These are phyloP conservation scores for Falco cherrug DNA, from an alignment of 2,797 vertebrate species.

Conservation along the genomic window DNA sequence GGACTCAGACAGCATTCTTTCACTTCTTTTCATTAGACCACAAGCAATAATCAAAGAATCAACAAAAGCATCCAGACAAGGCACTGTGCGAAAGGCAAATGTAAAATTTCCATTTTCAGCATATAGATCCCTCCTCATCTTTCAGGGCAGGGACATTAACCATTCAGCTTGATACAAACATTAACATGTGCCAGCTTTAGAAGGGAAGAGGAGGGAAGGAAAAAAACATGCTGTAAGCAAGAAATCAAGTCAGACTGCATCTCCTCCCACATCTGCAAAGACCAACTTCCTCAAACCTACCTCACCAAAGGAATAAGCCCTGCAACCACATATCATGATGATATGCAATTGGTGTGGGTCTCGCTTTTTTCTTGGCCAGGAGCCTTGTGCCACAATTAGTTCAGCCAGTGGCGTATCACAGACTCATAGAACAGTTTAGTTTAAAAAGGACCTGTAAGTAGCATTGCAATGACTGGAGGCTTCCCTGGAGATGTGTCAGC, in stretches of 20 bases:
- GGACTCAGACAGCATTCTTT: background rate
- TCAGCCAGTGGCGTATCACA: background rate
- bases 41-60: constrained; percentile 45
- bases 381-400: background rate
- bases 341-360: background rate
- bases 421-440: too few species aligned
- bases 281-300: background rate
- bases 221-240: background rate
- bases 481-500: background rate
- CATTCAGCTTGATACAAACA: background rate
- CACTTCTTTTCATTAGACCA: constrained; percentile 29
- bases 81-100: background rate
- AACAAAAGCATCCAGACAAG: constrained; percentile 26
- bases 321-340: too few species aligned
- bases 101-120: constrained; percentile 27
- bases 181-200: background rate
- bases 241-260: background rate
- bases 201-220: background rate
- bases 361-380: background rate
- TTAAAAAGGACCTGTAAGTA: too few species aligned
- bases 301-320: background rate
- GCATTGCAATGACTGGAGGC: background rate
- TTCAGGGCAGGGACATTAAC: constrained; percentile 10
- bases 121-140: background rate
- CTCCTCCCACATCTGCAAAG: background rate